These are phyloP conservation scores for Connochaetes taurinus DNA, from an alignment of 2,113 vertebrate species.

Conservation along the genomic window DNA sequence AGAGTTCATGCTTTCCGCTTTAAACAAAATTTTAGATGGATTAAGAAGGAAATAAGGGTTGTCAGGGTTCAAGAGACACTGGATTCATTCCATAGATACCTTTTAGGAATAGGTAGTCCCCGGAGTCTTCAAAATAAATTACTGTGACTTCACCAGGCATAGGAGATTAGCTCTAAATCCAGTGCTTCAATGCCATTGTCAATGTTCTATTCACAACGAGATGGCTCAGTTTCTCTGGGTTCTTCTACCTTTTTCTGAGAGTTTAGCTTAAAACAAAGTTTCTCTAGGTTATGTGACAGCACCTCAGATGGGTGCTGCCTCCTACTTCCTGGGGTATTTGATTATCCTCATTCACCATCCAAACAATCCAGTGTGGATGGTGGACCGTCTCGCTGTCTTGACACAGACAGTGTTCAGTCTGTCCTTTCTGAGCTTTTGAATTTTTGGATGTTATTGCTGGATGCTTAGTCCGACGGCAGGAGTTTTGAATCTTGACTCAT, in stretches of 20 bases:
- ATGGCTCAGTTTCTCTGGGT: not conserved
- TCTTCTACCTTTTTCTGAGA: not conserved
- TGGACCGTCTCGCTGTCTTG: rapidly evolving
- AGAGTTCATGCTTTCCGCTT: not conserved
- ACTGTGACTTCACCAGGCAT: slow-evolving; percentile 24
- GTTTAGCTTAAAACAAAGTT: not conserved
- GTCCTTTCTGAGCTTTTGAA: not conserved
- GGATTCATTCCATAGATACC: not conserved
- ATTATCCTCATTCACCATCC: not conserved
- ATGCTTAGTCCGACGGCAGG: not conserved
- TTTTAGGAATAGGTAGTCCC: slow-evolving; percentile 43
- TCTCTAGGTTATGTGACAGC: not conserved
- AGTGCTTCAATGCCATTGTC: not conserved
- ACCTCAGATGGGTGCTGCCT: not conserved
- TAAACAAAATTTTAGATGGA: not conserved
- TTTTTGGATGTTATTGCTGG: not conserved
- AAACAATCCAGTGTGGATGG: no score
- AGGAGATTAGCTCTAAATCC: slow-evolving; percentile 28
- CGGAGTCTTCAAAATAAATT: slow-evolving; percentile 41
- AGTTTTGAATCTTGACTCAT: not conserved
- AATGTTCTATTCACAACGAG: slow-evolving; percentile 28
- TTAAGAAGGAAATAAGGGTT: slow-evolving; percentile 10
- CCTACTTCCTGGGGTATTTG: not conserved
- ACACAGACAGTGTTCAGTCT: not conserved
- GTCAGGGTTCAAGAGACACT: slow-evolving; percentile 19